Percentiles rank a stretch among this genome's conserved stretches.
Evolutionary conservation across 2,888 invertebrate genomes (phyloP).

Genomic region (Chrysolina haemoptera): DNA sequence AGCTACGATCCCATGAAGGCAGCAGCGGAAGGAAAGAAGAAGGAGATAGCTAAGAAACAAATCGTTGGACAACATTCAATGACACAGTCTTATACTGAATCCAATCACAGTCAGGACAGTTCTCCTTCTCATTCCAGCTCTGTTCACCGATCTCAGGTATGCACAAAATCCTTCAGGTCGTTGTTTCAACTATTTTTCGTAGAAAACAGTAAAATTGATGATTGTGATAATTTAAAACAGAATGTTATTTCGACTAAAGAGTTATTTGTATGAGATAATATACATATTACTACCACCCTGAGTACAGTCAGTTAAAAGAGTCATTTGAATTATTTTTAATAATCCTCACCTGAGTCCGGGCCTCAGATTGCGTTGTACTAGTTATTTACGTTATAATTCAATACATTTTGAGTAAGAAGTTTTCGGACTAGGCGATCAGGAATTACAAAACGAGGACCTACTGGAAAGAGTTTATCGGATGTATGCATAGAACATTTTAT

Average conservation of each 20-base stretch:
- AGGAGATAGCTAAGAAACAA: constrained; percentile 72
- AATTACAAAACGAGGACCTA: too few species aligned
- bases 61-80: constrained; percentile 55
- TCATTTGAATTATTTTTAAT: too few species aligned
- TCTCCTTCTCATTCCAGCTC: constrained; percentile 69
- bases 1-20: constrained; percentile 97
- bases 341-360: too few species aligned
- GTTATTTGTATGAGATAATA: not conserved
- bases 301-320: not conserved
- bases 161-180: constrained; percentile 32
- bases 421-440: too few species aligned
- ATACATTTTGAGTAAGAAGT: too few species aligned
- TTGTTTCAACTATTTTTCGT: constrained; percentile 10
- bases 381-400: too few species aligned
- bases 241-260: constrained; percentile 1
- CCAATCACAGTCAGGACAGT: constrained; percentile 64
- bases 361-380: too few species aligned
- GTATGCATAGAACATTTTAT: too few species aligned
- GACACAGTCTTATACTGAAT: constrained; percentile 66
- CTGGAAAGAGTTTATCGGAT: too few species aligned
- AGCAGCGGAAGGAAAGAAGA: constrained; percentile 87
- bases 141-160: constrained; percentile 69
- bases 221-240: not conserved
- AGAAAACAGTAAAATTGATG: constrained; percentile 1
- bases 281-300: constrained; percentile 9